phyloP scores from a whole-genome alignment of 1,140 invertebrate genomes.

The Leptoteleia sp. region DNA sequence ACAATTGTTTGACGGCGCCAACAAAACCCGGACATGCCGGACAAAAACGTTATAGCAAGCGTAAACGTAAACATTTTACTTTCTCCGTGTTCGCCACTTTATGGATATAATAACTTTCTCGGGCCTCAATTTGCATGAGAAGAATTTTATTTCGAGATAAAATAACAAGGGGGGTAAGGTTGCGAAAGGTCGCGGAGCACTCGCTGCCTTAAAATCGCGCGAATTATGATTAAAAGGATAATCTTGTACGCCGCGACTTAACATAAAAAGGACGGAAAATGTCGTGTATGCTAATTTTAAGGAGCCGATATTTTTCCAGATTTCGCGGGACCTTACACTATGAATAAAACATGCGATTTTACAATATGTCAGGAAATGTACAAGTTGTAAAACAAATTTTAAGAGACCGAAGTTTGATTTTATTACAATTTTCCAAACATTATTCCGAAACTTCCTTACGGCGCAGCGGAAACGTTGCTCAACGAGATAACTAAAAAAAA shows the following conservation, averaged over 20 bases:
- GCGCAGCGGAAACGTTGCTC: too few species aligned
- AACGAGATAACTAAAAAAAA: too few species aligned
- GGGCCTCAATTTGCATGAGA: constrained; percentile 21
- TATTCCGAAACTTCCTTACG: constrained; percentile 45
- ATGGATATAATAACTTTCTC: constrained; percentile 21
- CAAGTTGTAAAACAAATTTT: constrained; percentile 61
- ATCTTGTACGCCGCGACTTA: constrained; percentile 12
- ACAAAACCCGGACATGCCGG: constrained; percentile 4
- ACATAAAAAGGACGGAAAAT: constrained; percentile 30
- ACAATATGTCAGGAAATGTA: constrained; percentile 54
- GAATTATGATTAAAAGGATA: constrained; percentile 46
- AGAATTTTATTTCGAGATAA: constrained; percentile 14
- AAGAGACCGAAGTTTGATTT: constrained; percentile 46
- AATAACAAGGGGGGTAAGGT: constrained; percentile 4
- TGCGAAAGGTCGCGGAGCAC: constrained; percentile 12
- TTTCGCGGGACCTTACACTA: constrained; percentile 36
- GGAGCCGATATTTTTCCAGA: constrained; percentile 55
- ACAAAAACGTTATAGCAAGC: constrained; percentile 28
- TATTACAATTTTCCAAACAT: constrained; percentile 52
- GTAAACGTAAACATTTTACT: constrained; percentile 27
- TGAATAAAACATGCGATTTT: constrained; percentile 60
- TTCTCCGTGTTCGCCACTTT: neutral
- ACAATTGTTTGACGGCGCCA: constrained; percentile 10
- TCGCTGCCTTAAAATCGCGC: constrained; percentile 3
- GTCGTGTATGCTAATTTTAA: constrained; percentile 57